Evolutionary conservation across 2,113 vertebrate genomes (phyloP), one percentile per base, ranked within the genome.

Genomic region (Pterocles gutturalis): DNA sequence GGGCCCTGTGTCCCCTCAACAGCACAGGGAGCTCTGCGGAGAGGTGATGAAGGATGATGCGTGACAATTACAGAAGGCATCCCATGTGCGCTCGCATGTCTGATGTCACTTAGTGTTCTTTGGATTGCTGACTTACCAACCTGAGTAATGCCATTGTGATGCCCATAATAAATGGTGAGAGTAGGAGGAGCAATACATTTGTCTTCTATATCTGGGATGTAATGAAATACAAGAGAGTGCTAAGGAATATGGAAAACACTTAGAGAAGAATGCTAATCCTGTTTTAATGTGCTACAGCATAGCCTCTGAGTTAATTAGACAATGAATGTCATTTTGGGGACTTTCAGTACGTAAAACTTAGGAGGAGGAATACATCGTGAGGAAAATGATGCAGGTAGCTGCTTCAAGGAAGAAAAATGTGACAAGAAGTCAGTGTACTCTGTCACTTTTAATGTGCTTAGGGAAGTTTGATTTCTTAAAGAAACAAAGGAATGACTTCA

Each of bases 401-500:
- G 15, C 71, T 94, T 71, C 45, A 71, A 60, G 76, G 79, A 88
- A 83, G 43, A 81, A 41, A 41, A 41, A 41, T 41, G 41, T 41
- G 41, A 41, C 41, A 12, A 41, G 49, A 38, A 78, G 18, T 45
- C 57, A 69, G 48, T 36, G 28, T 91, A 76, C 16, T 84, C 61
- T 94, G 69, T 91, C 91, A 70, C 79, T 94, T 80, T 5, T 48
- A 64, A 90, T 90, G 80, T 81, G 79, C 79, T 89, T 92, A 93
- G 64, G 76, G 57, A 75, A 51, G 55, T 60, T 70, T 83, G 79
- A 78, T 94, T 94, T 45, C 60, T 64, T 75, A 60, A 89, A 94
- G 86, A 96, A 96, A 91, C 83, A 95, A 93, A 94, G 45, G 73
- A 89, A 69, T 76, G 41, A 85, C 57, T 85, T 89, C 91, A 96